phyloP scores from a whole-genome alignment of 2,888 invertebrate genomes.

The Phalangium opilio region DNA sequence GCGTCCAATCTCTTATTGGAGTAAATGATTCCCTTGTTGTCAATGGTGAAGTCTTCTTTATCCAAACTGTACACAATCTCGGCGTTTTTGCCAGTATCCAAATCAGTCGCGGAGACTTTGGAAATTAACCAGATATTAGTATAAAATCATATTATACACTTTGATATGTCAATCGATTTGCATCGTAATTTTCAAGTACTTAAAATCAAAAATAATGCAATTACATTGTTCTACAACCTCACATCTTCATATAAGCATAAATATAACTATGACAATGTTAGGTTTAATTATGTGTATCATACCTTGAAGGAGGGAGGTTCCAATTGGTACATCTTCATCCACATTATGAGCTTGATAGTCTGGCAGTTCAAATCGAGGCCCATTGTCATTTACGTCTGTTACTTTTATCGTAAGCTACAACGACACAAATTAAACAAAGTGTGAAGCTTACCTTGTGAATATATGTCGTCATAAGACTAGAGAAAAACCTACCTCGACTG shows the following conservation, averaged over 20 bases:
- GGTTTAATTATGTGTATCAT: conserved; percentile 1
- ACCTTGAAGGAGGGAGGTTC: conserved; percentile 76
- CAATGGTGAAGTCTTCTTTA: conserved; percentile 88
- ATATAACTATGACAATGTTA: no score
- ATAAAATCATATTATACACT: no score
- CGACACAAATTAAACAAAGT: no score
- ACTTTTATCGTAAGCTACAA: conserved; percentile 72
- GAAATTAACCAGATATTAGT: conserved; percentile 5
- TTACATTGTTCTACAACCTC: no score
- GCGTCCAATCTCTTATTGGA: conserved; percentile 87
- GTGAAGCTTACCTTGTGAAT: no score
- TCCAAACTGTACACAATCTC: conserved; percentile 82
- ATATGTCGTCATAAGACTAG: no score
- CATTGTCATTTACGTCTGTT: conserved; percentile 93
- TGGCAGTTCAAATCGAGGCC: conserved; percentile 87
- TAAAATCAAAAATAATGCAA: no score
- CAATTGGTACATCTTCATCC: conserved; percentile 81
- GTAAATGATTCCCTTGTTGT: conserved; percentile 78
- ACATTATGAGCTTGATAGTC: conserved; percentile 94
- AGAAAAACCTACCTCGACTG: conserved; percentile 55
- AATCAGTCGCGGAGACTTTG: conserved; percentile 73
- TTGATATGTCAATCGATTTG: no score
- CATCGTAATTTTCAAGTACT: no score
- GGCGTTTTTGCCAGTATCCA: conserved; percentile 86
- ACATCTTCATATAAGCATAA: no score